Evolutionary conservation across 2,888 invertebrate genomes (phyloP).

Genomic region (Amphipoea oculea): DNA sequence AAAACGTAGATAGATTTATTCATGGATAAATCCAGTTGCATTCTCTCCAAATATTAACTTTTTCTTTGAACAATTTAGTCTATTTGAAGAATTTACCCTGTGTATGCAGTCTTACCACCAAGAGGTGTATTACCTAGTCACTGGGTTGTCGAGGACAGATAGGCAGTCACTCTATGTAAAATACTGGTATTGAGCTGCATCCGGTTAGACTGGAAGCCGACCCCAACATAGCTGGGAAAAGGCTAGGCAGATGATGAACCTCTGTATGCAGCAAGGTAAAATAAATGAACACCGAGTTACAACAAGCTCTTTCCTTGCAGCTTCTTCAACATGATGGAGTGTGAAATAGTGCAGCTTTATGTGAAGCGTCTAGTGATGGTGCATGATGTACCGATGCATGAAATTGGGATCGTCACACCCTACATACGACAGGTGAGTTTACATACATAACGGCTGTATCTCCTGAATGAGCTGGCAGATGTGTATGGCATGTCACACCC

Average conservation of each 20-base stretch:
- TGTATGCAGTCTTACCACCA: neutral
- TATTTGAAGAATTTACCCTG: neutral
- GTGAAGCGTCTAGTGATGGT: slow-evolving; percentile 90
- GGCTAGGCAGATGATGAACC: neutral
- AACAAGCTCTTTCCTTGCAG: slow-evolving; percentile 68
- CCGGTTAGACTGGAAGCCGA: no score
- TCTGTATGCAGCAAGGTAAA: neutral
- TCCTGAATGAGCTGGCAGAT: no score
- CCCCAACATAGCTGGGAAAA: neutral
- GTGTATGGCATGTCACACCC: neutral
- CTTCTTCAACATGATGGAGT: slow-evolving; percentile 95
- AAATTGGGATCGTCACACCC: slow-evolving; percentile 97
- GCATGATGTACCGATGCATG: slow-evolving; percentile 90
- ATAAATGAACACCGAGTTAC: neutral
- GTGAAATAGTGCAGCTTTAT: slow-evolving; percentile 88
- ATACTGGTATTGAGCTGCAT: no score
- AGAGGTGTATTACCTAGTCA: neutral
- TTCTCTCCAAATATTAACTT: neutral
- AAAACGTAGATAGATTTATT: neutral
- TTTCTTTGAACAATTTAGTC: neutral
- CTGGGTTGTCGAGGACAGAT: no score
- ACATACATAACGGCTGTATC: neutral
- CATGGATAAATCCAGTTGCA: neutral
- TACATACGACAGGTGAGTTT: slow-evolving; percentile 95
- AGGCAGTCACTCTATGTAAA: no score